These are phyloP conservation scores for Cynoglossus semilaevis DNA, from an alignment of 2,113 vertebrate genomes.

Conservation along the genomic window DNA sequence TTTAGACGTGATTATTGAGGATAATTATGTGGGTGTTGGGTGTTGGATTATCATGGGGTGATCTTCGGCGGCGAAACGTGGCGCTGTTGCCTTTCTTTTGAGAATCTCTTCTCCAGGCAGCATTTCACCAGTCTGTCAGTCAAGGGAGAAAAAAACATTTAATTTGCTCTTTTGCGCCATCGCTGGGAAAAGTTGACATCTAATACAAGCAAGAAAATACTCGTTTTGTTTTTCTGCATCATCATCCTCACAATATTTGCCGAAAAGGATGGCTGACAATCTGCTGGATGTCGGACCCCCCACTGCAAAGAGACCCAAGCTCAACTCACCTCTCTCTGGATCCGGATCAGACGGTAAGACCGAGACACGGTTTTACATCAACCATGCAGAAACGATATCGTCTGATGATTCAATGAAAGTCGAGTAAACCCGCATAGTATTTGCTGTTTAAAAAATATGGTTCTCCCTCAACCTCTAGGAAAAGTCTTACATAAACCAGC, in stretches of 20 bases:
- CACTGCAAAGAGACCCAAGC: constrained; percentile 91
- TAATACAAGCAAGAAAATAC: constrained; percentile 18
- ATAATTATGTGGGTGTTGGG: constrained; percentile 81
- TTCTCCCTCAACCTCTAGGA: no score
- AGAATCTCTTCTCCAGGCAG: constrained; percentile 63
- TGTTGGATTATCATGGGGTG: constrained; percentile 85
- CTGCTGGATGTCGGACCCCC: constrained; percentile 91
- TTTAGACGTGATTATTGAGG: constrained; percentile 66
- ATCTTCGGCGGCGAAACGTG: constrained; percentile 81
- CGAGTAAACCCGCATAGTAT: not conserved
- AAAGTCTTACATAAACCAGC: not conserved
- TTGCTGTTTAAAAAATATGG: not conserved
- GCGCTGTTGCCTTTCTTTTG: constrained; percentile 86
- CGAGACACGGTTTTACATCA: constrained; percentile 64
- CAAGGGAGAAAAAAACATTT: constrained; percentile 36
- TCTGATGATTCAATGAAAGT: not conserved
- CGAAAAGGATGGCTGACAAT: constrained; percentile 88
- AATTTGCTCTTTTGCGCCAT: constrained; percentile 37
- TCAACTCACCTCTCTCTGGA: constrained; percentile 89
- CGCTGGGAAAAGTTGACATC: constrained; percentile 36
- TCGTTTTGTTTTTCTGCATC: constrained; percentile 27
- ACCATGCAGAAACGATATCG: no score
- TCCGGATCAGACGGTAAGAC: constrained; percentile 89
- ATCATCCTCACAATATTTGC: constrained; percentile 26
- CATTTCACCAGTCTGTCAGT: constrained; percentile 63